These are phyloP conservation scores for Drosophila kuntzei DNA, from an alignment of 2,888 invertebrate genomes.

Conservation along the genomic window DNA sequence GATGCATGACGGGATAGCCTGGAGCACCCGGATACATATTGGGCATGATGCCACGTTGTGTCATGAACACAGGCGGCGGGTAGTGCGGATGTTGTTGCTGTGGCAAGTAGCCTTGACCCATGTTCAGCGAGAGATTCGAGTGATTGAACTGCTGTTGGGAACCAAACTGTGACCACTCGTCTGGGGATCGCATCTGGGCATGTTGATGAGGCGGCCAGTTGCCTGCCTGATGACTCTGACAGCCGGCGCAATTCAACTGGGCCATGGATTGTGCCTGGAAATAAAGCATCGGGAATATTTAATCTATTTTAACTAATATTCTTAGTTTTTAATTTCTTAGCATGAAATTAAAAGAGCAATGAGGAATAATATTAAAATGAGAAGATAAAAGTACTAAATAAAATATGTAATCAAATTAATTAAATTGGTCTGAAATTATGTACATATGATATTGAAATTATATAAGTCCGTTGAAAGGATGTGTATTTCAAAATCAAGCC, in stretches of 20 bases:
- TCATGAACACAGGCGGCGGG: constrained; percentile 85
- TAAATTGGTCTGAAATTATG: too few relatives aligned
- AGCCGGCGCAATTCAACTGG: constrained; percentile 88
- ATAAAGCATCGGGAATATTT: background rate
- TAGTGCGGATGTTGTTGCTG: constrained; percentile 83
- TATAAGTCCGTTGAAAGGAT: too few relatives aligned
- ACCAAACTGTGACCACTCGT: constrained; percentile 81
- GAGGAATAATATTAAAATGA: too few relatives aligned
- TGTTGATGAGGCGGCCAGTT: constrained; percentile 63
- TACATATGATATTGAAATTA: too few relatives aligned
- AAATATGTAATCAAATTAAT: too few relatives aligned
- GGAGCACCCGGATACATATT: constrained; percentile 82
- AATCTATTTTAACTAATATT: too few relatives aligned
- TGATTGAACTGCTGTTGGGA: constrained; percentile 85
- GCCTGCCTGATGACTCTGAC: constrained; percentile 83
- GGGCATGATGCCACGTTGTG: constrained; percentile 81
- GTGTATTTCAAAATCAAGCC: too few relatives aligned
- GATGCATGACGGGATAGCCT: constrained; percentile 86
- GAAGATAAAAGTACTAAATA: too few relatives aligned
- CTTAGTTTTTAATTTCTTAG: too few relatives aligned
- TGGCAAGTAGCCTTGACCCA: constrained; percentile 85
- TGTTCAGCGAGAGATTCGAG: constrained; percentile 87
- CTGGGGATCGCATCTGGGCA: constrained; percentile 48
- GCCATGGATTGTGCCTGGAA: constrained; percentile 90
- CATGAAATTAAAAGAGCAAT: too few relatives aligned